Conservation (phyloP, 2,888 invertebrate species). For the Acrobasis suavella region DNA sequence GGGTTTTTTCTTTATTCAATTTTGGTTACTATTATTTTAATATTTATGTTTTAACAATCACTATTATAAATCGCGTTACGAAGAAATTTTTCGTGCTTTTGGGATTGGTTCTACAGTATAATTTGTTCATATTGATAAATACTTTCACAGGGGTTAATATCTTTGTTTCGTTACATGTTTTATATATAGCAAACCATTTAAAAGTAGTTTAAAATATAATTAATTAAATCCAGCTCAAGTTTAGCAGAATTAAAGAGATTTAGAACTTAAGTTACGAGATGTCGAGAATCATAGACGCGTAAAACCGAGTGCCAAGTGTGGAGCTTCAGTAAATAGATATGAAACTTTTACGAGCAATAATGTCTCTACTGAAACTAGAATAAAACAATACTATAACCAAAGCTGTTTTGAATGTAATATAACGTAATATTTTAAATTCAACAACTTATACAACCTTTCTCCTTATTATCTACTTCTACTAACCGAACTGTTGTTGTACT, state of each 20-base stretch:
- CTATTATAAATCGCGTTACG: too few species aligned
- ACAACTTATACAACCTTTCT: too few species aligned
- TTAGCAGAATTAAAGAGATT: neutral
- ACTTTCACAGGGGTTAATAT: too few species aligned
- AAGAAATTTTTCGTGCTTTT: too few species aligned
- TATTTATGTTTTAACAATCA: too few species aligned
- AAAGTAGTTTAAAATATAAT: too few species aligned
- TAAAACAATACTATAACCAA: slow-evolving; percentile 50
- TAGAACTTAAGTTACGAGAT: slow-evolving; percentile 1
- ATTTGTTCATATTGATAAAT: too few species aligned
- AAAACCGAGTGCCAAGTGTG: slow-evolving; percentile 43
- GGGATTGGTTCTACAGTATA: too few species aligned
- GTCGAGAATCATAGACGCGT: neutral
- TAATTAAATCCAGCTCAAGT: neutral
- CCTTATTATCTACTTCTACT: neutral
- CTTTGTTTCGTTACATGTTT: too few species aligned
- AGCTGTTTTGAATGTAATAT: neutral
- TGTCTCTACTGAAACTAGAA: slow-evolving; percentile 60
- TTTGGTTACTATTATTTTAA: too few species aligned
- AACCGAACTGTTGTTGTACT: neutral
- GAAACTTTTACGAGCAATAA: slow-evolving; percentile 64
- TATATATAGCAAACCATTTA: too few species aligned
- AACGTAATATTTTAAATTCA: neutral
- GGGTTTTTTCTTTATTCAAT: too few species aligned
- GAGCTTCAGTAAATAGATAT: slow-evolving; percentile 61